Base-by-base conservation (phyloP, 2,888 invertebrate genomes). In the Nephrotoma guestfalica region DNA sequence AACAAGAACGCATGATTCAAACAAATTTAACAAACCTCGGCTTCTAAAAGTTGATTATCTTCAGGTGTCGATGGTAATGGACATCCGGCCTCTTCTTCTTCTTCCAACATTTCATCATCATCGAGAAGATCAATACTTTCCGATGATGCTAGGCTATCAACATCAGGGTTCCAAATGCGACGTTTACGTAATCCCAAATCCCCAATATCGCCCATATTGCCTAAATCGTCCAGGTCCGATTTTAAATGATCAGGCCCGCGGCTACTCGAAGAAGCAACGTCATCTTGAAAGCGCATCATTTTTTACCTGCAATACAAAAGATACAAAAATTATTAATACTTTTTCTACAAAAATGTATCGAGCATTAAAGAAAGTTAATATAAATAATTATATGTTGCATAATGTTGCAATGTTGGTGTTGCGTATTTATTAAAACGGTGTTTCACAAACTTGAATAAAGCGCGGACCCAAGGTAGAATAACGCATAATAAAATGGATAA, bases 41-140 rank as follows among this genome's bases (percentile, higher is more conserved):
- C 95, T 90, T 96, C 96, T 88, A 97, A 93, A 45, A 97, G 93
- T 90, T 95, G 95, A 89, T 96, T 96, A 90, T 97, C 96, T 91
- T 96, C 96, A 0, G 97, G 97, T 7, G 97, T 97, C 30, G 96
- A 96, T 4, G 97, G 97, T 88, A 97, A 90, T 3, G 97, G 96
- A 90, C 96, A 97, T 47, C 97, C 97, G 88, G 95, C 94, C 88
- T 96, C 96, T 90, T 96, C 96, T 89, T 96, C 96, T 89, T 91
- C 91, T 51, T 91, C 89, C 87, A 90, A 91, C 87, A 90, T 90
- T 83, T 91, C 91, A 83, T 91, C 90, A 86, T 87, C 87, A 18
- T 87, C 91, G 0, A 91, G 88, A 86, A 91, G 88, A 88, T 91
- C 91, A 41, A 91, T 88, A 87, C 90, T 90, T 7, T 86, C 87